Percentiles rank a stretch among this genome's conserved stretches.
These are phyloP conservation scores for Cladorhizidae sp. DNA, from an alignment of 37 sponge, comb jelly and placozoan genomes.

Conservation along the genomic window DNA sequence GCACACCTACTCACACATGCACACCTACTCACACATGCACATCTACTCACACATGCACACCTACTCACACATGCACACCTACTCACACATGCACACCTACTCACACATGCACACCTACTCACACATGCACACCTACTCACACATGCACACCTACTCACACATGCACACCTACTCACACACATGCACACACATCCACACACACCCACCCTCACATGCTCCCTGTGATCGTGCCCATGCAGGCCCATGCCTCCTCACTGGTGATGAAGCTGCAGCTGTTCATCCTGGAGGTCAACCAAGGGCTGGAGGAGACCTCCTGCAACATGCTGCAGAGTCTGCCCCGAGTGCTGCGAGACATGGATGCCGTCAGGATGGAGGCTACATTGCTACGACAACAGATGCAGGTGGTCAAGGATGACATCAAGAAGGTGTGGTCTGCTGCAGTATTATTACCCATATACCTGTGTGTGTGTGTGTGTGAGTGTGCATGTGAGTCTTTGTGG, in stretches of 20 bases:
- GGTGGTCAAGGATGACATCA: slow-evolving; percentile 92
- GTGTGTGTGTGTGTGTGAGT: no score
- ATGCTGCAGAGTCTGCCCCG: slow-evolving; percentile 82
- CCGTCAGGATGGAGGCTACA: slow-evolving; percentile 84
- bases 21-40: no score
- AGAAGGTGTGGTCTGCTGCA: slow-evolving; percentile 66
- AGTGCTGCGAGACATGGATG: slow-evolving; percentile 84
- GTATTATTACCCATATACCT: no score
- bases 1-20: no score
- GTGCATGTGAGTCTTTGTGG: no score
- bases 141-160: no score
- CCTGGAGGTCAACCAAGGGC: slow-evolving; percentile 84
- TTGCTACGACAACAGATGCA: slow-evolving; percentile 92
- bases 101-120: no score
- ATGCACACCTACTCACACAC: neutral
- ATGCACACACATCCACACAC: no score
- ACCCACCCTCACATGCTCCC: neutral
- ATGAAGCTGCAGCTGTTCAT: slow-evolving; percentile 99
- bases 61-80: no score
- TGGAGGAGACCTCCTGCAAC: slow-evolving; percentile 79
- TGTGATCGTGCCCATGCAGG: slow-evolving; percentile 60
- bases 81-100: no score
- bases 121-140: no score
- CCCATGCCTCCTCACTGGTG: slow-evolving; percentile 91
- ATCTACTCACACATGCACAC: no score